Conservation (phyloP, 2,113 vertebrate species). For the Esox niger region DNA sequence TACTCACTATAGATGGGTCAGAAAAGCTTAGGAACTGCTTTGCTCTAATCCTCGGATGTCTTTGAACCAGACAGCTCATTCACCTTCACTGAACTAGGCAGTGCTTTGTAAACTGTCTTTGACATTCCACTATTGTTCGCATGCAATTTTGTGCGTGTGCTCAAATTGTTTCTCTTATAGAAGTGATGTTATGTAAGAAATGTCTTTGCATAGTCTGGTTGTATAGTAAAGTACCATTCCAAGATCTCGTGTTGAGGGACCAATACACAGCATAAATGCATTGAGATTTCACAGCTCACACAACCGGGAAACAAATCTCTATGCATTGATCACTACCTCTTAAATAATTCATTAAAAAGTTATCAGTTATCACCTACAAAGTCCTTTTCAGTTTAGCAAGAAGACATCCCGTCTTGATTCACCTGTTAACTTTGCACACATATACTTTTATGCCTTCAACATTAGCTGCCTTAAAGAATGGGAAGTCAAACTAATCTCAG, state of each 20-base stretch:
- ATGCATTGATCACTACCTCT: constrained; percentile 62
- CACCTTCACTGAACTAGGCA: not conserved
- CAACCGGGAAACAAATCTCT: constrained; percentile 41
- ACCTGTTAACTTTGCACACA: constrained; percentile 9
- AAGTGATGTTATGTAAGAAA: not conserved
- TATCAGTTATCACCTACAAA: constrained; percentile 59
- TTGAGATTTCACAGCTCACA: constrained; percentile 23
- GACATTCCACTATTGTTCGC: not conserved
- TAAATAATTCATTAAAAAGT: constrained; percentile 59
- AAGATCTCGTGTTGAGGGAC: not conserved
- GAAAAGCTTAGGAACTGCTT: not conserved
- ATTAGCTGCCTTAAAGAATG: no score
- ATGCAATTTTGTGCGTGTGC: not conserved
- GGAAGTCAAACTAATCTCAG: no score
- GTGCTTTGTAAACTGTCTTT: not conserved
- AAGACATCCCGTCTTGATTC: constrained; percentile 38
- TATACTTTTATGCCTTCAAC: constrained; percentile 27
- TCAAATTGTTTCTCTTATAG: not conserved
- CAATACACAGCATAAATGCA: not conserved
- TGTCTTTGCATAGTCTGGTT: not conserved
- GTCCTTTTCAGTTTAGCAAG: constrained; percentile 44
- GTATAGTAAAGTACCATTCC: not conserved
- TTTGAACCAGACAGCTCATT: not conserved
- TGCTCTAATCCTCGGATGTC: not conserved
- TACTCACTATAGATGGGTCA: not conserved